Base-by-base conservation (phyloP, 1,140 invertebrate species). In the Leptinotarsa defecta region DNA sequence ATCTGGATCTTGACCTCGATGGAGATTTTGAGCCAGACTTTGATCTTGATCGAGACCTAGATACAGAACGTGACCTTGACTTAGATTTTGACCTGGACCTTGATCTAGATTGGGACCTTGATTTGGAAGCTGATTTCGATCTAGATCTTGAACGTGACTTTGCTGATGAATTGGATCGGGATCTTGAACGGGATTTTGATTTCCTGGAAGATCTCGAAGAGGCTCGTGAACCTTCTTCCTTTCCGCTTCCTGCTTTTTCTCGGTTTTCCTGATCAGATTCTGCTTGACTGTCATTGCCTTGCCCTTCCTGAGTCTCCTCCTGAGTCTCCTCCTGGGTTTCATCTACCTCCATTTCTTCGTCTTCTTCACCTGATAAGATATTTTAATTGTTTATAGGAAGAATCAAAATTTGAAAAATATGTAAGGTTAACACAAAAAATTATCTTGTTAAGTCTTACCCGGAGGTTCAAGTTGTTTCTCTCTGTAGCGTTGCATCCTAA, bases 391-490 rank as follows among this genome's bases (percentile, higher is more conserved):
- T 57, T 71, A 68, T 15, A 77, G 48, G 34, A 4, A 77, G 24
- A 19, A 13, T 63, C 13, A 19, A 74, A 13, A 49, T 49, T 24
- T 17, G 73, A 8, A 77, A 24, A 71, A 13, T 77, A 65, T 24
- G 19, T 43, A 11, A 11, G 34, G 34, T 43, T 43, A 11, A 48
- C 20, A 20, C 17, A 61, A 62, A 48, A 62, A 71, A 27, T 15
- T 19, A 4, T 93, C 34, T 43, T 43, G 34, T 43, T 3, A 11
- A 11, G 34, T 43, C 34, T 43, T 43, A 79, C 94, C 93, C 49
- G 93, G 91, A 20, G 95, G 94, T 83, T 98, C 96, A 11, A 98
- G 86, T 84, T 97, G 94, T 80, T 91, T 93, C 85, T 97, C 93
- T 72, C 96, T 87, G 71, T 93, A 91, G 48, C 95, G 87, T 84